phyloP scores from a whole-genome alignment of 2,888 invertebrate genomes.

The Sclerodermus sp. region DNA sequence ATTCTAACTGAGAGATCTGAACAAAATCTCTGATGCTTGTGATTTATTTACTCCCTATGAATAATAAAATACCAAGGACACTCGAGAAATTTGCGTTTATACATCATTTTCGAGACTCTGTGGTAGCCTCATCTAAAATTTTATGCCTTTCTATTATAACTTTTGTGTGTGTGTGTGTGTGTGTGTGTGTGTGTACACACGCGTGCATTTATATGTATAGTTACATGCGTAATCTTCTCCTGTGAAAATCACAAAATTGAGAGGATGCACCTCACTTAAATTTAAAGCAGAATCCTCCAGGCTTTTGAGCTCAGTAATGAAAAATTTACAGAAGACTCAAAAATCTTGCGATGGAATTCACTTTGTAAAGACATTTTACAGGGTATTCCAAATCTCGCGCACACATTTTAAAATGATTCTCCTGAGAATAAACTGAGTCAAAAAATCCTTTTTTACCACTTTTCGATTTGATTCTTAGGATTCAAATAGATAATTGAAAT shows the following conservation, averaged over 20 bases:
- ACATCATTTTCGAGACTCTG: slow-evolving; percentile 38
- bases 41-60: slow-evolving; percentile 52
- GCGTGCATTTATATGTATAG: too few relatives aligned
- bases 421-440: too few relatives aligned
- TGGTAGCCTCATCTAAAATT: slow-evolving; percentile 41
- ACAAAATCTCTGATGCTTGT: slow-evolving; percentile 51
- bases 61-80: slow-evolving; percentile 39
- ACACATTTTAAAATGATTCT: too few relatives aligned
- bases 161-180: not conserved
- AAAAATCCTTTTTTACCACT: too few relatives aligned
- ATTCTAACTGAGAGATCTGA: slow-evolving; percentile 45
- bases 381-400: too few relatives aligned
- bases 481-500: too few relatives aligned
- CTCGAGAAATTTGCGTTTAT: slow-evolving; percentile 35
- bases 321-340: slow-evolving; percentile 46
- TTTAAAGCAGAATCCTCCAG: slow-evolving; percentile 34
- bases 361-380: too few relatives aligned
- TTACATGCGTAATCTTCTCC: too few relatives aligned
- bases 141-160: slow-evolving; percentile 38
- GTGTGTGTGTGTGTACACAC: too few relatives aligned
- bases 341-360: slow-evolving; percentile 41
- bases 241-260: slow-evolving; percentile 18
- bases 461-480: too few relatives aligned
- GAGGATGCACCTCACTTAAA: slow-evolving; percentile 18
- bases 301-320: slow-evolving; percentile 52